phyloP scores from a whole-genome alignment of 2,113 vertebrate species.

The Semnopithecus entellus region DNA sequence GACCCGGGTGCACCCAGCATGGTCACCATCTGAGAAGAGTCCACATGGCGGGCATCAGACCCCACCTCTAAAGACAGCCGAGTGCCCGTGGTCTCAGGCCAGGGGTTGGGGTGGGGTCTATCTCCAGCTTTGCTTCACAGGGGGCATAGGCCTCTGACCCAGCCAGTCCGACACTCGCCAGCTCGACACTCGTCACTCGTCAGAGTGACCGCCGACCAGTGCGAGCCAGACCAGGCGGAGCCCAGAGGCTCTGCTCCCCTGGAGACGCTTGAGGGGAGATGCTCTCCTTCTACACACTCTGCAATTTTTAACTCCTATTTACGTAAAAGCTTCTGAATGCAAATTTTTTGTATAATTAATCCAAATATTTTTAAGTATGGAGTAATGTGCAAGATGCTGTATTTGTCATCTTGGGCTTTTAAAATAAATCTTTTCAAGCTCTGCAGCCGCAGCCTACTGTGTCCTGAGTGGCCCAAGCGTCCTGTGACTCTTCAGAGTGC shows the following conservation, averaged over 20 bases:
- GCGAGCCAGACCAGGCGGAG: neutral
- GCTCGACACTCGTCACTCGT: fast-evolving
- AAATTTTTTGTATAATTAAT: neutral
- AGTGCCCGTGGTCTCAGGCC: fast-evolving
- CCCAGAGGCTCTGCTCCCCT: too few relatives aligned
- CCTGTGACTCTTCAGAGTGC: neutral
- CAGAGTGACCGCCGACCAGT: too few relatives aligned
- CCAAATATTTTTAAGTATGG: neutral
- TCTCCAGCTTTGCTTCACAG: neutral
- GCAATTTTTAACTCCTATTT: neutral
- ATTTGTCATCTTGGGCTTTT: neutral
- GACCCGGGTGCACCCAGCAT: neutral
- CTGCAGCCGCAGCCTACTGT: neutral
- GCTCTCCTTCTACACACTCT: neutral
- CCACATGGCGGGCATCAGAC: neutral
- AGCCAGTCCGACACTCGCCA: too few relatives aligned
- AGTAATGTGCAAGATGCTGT: neutral
- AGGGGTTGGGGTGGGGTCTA: too few relatives aligned
- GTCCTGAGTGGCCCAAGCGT: neutral
- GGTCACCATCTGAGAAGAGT: neutral
- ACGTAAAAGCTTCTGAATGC: neutral
- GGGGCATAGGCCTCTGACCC: too few relatives aligned
- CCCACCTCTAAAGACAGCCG: neutral
- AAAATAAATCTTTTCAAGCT: neutral
- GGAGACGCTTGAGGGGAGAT: neutral